phyloP scores from a whole-genome alignment of 2,113 vertebrate species.

The Periophthalmodon schlosseri region DNA sequence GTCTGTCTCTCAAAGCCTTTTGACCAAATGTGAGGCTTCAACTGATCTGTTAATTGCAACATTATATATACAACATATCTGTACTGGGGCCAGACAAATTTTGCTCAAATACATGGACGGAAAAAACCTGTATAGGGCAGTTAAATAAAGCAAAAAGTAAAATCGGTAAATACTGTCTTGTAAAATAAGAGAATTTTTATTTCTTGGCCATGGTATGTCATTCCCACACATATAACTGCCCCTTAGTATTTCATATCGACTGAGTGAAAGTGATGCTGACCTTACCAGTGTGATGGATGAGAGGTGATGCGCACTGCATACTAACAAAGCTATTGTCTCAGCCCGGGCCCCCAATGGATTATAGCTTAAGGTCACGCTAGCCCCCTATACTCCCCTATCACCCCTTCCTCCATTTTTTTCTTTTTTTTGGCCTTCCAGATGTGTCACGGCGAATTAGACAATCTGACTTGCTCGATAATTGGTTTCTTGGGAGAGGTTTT shows the following conservation, averaged over 20 bases:
- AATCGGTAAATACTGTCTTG: background rate
- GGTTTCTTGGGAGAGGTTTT: slow-evolving; percentile 72
- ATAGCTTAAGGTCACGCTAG: slow-evolving; percentile 72
- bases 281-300: slow-evolving; percentile 80
- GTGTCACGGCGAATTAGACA: slow-evolving; percentile 69
- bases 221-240: slow-evolving; percentile 24
- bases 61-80: too few relatives aligned
- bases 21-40: background rate
- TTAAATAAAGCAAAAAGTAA: too few relatives aligned
- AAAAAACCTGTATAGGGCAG: too few relatives aligned
- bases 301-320: slow-evolving; percentile 61
- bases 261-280: slow-evolving; percentile 74
- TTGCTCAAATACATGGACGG: too few relatives aligned
- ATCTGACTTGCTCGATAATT: slow-evolving; percentile 72
- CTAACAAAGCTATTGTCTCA: slow-evolving; percentile 53
- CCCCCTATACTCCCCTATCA: slow-evolving; percentile 65
- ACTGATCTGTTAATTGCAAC: background rate
- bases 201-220: background rate
- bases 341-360: slow-evolving; percentile 61
- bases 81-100: too few relatives aligned
- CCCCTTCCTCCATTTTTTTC: slow-evolving; percentile 42
- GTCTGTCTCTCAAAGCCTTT: background rate
- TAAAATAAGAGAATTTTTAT: background rate
- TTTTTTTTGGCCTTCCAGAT: slow-evolving; percentile 53
- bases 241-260: slow-evolving; percentile 62